Conservation (phyloP, 2,888 invertebrate species). For the Tholera decimalis region DNA sequence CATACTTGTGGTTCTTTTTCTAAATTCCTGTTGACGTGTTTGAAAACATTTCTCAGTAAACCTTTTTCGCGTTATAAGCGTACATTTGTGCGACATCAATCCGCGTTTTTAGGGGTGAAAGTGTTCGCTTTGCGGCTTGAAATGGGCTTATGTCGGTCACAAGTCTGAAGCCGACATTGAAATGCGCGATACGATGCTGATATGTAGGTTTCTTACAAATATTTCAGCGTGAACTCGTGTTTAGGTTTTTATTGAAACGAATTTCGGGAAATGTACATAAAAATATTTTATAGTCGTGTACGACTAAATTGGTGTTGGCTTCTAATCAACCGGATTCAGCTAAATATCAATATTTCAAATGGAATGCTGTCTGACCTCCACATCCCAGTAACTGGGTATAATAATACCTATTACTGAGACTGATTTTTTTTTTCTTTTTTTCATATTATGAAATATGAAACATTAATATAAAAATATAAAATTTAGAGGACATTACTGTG, state of each 20-base stretch:
- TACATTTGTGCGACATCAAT: slow-evolving; percentile 43
- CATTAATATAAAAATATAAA: no score
- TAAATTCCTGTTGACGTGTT: slow-evolving; percentile 31
- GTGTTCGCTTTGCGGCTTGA: slow-evolving; percentile 30
- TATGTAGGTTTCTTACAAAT: slow-evolving; percentile 1
- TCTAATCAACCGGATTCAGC: no score
- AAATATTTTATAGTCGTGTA: no score
- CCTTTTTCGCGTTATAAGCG: slow-evolving; percentile 29
- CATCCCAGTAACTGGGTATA: no score
- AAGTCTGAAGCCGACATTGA: slow-evolving; percentile 22
- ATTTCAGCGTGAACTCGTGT: background rate
- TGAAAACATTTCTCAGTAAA: slow-evolving; percentile 38
- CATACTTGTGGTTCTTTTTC: slow-evolving; percentile 21
- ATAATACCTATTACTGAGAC: no score
- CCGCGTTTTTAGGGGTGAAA: slow-evolving; percentile 11
- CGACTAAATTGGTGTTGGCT: no score
- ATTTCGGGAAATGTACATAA: background rate
- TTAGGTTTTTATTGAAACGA: slow-evolving; percentile 1
- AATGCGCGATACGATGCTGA: slow-evolving; percentile 6
- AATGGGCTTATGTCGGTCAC: slow-evolving; percentile 34
- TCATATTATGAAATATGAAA: no score
- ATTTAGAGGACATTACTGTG: no score
- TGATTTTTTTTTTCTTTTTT: no score
- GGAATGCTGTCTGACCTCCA: no score
- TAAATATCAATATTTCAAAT: no score